These are phyloP conservation scores for Danionella dracula DNA, from an alignment of 2,797 vertebrate species.

Conservation along the genomic window DNA sequence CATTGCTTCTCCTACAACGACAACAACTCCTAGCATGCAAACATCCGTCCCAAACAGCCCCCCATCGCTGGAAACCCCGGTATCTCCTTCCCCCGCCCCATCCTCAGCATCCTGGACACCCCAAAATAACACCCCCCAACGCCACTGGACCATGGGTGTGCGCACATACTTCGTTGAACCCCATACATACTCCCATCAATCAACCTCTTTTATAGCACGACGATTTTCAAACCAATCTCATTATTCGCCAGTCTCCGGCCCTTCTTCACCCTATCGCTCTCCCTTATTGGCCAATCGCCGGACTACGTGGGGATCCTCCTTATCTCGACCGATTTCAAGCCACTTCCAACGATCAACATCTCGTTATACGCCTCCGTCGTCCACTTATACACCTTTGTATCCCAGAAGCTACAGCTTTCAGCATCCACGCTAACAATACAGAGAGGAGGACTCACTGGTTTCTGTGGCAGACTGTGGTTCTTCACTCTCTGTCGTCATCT, in stretches of 20 bases:
- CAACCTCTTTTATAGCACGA: slow-evolving; percentile 45
- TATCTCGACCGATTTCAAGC: slow-evolving; percentile 45
- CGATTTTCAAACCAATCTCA: slow-evolving; percentile 48
- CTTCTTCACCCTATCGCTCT: slow-evolving; percentile 62
- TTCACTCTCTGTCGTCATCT: too few relatives aligned
- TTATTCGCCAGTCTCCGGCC: slow-evolving; percentile 50
- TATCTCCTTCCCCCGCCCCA: slow-evolving; percentile 42
- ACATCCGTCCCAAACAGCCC: slow-evolving; percentile 51
- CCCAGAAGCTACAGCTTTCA: slow-evolving; percentile 71
- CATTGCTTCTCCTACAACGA: slow-evolving; percentile 27
- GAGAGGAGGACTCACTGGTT: slow-evolving; percentile 76
- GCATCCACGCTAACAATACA: slow-evolving; percentile 81
- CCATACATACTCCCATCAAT: slow-evolving; percentile 43
- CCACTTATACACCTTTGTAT: slow-evolving; percentile 62
- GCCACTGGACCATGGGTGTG: slow-evolving; percentile 65
- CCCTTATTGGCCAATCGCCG: slow-evolving; percentile 50
- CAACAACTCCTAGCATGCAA: slow-evolving; percentile 34
- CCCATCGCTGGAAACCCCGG: slow-evolving; percentile 58
- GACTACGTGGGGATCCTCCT: slow-evolving; percentile 51
- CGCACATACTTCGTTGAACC: slow-evolving; percentile 64
- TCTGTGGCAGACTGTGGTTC: slow-evolving; percentile 28
- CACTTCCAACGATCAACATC: slow-evolving; percentile 49
- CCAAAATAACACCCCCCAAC: slow-evolving; percentile 48
- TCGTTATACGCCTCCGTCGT: slow-evolving; percentile 53
- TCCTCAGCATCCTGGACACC: slow-evolving; percentile 43